Conservation (phyloP, 2,888 invertebrate genomes). For the Caenorhabditis sulstoni region DNA sequence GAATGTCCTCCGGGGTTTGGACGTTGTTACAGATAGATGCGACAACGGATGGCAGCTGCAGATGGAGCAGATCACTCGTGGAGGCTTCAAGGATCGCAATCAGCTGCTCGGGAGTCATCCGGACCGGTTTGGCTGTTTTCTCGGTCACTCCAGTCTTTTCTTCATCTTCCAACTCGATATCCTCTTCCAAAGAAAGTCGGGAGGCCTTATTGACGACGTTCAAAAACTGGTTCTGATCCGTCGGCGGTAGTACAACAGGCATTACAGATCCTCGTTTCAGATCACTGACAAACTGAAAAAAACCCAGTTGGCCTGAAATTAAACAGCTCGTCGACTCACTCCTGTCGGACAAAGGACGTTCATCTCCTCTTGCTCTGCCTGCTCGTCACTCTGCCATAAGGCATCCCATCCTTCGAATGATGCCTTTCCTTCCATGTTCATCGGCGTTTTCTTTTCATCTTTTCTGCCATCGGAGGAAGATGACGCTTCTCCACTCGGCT, state of each 20-base stretch:
- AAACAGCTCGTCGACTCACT: conserved; percentile 14
- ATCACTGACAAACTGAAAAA: conserved; percentile 63
- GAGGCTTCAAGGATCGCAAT: conserved; percentile 45
- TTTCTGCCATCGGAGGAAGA: conserved; percentile 10
- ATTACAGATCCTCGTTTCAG: conserved; percentile 56
- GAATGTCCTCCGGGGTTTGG: neutral
- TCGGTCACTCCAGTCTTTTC: neutral
- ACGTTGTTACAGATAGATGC: conserved; percentile 33
- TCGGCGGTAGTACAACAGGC: conserved; percentile 65
- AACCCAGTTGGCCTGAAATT: neutral
- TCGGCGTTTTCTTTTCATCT: conserved; percentile 4
- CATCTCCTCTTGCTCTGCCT: conserved; percentile 61
- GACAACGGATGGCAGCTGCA: conserved; percentile 55
- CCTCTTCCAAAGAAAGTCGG: conserved; percentile 30
- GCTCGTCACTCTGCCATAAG: conserved; percentile 65
- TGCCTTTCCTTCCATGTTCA: conserved; percentile 34
- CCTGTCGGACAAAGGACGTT: conserved; percentile 31
- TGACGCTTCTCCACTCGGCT: conserved; percentile 8
- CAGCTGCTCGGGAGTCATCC: conserved; percentile 26
- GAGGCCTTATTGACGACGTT: conserved; percentile 35
- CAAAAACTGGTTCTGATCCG: conserved; percentile 66
- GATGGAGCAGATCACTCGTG: conserved; percentile 34
- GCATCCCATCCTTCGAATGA: conserved; percentile 65
- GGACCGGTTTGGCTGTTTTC: neutral
- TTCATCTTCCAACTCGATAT: conserved; percentile 24